These are phyloP conservation scores for Hypomecis atomaria DNA, from an alignment of 2,888 invertebrate genomes.

Conservation along the genomic window DNA sequence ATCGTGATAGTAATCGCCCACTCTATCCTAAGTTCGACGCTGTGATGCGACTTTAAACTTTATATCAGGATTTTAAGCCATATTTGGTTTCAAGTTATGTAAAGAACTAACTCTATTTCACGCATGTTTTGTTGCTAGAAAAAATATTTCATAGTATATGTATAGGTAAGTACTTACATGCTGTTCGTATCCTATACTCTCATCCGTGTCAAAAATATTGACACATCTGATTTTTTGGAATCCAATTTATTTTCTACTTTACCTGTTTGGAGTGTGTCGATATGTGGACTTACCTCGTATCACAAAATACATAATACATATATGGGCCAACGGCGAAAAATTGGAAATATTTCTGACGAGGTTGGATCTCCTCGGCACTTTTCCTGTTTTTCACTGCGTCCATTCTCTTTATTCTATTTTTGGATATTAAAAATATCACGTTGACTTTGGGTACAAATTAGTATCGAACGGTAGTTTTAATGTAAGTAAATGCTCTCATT, in stretches of 20 bases:
- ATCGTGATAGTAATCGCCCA: no score
- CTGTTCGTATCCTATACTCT: background rate
- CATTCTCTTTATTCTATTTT: conserved; percentile 14
- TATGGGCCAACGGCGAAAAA: conserved; percentile 15
- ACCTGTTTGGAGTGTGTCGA: conserved; percentile 4
- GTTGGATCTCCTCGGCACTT: conserved; percentile 21
- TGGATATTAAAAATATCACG: conserved; percentile 12
- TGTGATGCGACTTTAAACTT: no score
- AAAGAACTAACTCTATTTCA: no score
- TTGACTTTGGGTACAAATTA: background rate
- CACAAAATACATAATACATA: conserved; percentile 17
- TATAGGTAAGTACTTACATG: background rate
- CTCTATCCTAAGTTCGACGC: no score
- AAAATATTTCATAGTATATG: no score
- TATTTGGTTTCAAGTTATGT: no score
- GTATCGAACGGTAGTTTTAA: conserved; percentile 6
- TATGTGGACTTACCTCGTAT: conserved; percentile 4
- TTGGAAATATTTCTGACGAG: conserved; percentile 18
- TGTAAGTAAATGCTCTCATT: background rate
- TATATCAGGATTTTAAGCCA: no score
- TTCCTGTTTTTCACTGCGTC: conserved; percentile 8
- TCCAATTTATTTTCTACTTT: background rate
- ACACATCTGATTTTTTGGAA: background rate
- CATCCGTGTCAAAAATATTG: background rate
- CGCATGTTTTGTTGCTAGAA: no score